Evolutionary conservation across 2,797 vertebrate genomes (phyloP), one percentile per base, ranked within the genome.

Genomic region (Alouatta caraya): DNA sequence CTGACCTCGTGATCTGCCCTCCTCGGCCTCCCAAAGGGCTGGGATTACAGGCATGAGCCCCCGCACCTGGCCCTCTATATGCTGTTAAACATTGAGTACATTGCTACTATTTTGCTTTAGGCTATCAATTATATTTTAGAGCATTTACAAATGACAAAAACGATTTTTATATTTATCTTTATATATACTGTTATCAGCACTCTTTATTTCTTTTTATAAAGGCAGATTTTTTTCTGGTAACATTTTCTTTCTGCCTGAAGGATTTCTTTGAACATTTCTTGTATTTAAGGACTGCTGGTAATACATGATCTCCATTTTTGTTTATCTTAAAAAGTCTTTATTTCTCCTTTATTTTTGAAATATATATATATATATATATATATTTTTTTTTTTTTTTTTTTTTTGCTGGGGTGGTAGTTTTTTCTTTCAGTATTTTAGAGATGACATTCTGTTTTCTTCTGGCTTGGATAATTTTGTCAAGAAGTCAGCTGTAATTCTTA

Each of bases 301-400:
- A 88, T 42, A 39, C 55, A 70, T 70, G 88, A 37, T 89, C 26
- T 95, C 46, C 48, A 21, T 70, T 90, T 86, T 91, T 10, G 1
- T 88, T 93, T 90, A 6, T 72, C 76, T 93, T 57, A 46, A 94
- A 92, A 75, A 75, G n/a, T 57, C 39, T 88, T 55, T 42, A 22
- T 57, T 81, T 96, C 70, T 46, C n/a, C 37, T 85, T 94, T 42
- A 82, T 37, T 89, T 86, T 87, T 72, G 21, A 81, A 92, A 95
- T 39, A 19, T 92, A 75, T 59, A 28, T 57, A 57, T 22, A 55
- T 59, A 28, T 28, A 28, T 21, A 5, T 52, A 52, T 52, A 52
- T 52, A 4, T 64, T 94, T 91, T 46, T 37, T 37, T 37, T 37
- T 37, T 37, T 37, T 37, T 37, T 37, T 37, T 37, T 37, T 37